Evolutionary conservation across 2,113 vertebrate species (phyloP).

Genomic region (Perca schrenkii): DNA sequence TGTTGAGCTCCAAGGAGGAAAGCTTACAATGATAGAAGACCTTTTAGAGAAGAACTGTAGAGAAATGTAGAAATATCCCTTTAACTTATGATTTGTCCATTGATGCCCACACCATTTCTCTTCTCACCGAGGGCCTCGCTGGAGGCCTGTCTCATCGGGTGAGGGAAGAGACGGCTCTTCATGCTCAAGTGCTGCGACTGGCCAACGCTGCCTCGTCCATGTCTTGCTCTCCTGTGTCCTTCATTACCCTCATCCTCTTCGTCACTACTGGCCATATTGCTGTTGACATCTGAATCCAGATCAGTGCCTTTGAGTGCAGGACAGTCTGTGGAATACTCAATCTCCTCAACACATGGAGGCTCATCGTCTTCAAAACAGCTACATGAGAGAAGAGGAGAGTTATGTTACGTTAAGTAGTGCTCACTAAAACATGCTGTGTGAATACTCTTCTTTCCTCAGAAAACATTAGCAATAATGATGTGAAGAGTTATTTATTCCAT

Average conservation of each 20-base stretch:
- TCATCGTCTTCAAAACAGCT: constrained; percentile 90
- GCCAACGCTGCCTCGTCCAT: not conserved
- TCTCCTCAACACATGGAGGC: constrained; percentile 89
- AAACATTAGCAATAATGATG: not conserved
- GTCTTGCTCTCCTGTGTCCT: constrained; percentile 1
- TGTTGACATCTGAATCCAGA: constrained; percentile 74
- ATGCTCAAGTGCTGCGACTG: constrained; percentile 12
- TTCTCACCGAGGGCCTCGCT: constrained; percentile 49
- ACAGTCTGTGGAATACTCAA: constrained; percentile 85
- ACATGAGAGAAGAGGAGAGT: not conserved
- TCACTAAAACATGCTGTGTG: not conserved
- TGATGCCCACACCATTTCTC: constrained; percentile 41
- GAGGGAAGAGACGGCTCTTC: constrained; percentile 50
- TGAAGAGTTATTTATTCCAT: not conserved
- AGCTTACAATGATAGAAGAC: not conserved
- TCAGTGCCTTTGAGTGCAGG: constrained; percentile 45
- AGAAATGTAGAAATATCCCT: not conserved
- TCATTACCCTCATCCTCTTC: constrained; percentile 49
- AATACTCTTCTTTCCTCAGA: not conserved
- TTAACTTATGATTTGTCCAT: constrained; percentile 44
- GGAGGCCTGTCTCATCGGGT: constrained; percentile 39
- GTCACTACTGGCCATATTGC: constrained; percentile 49
- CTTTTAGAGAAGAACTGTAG: not conserved
- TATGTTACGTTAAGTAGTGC: not conserved
- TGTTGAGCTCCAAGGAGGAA: not conserved